Base-by-base conservation (phyloP, 2,113 vertebrate species). In the Grammomys surdaster region DNA sequence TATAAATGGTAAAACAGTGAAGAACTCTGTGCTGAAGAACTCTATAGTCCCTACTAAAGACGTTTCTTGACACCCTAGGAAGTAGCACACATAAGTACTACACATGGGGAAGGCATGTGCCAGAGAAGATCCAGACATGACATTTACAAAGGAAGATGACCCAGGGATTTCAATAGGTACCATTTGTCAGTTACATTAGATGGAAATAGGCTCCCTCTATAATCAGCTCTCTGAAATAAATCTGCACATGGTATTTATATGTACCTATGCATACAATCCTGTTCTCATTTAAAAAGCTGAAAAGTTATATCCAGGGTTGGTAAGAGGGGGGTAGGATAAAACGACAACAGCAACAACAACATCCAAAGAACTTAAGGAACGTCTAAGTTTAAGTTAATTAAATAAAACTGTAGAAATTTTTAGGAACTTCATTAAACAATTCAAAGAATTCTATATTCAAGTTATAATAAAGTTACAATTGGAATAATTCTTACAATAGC, bases 361-460 rank as follows among this genome's bases (percentile, higher is more conserved):
- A 36, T 22, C 20, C 22, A 54, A 56, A 88, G 58, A 77, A 88
- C 54, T 46, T 70, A 58, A 40, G 58, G 48, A 87, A 91, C 56
- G 17, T 40, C n/a, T 88, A 58, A 76, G 8, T 93, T 65, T 17
- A 69, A 91, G 31, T 84, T 95, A 63, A 91, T 89, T 60, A 85
- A 95, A 94, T 46, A 81, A 60, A 93, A 92, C 10, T 88, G 4
- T 33, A 56, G n/a, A 19, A 89, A 72, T 33, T 36, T 70, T 76
- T 40, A 84, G 72, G 17, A 89, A 86, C 86, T 56, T 43, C 6
- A 75, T 46, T 17, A 85, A 88, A 26, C 6, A 75, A 58, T 60
- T 70, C 48, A 67, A 65, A 88, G 46, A 67, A 86, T 89, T 93
- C 94, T 90, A 89, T 69, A 90, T 60, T 77, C 48, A 95, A 84